Evolutionary conservation across 2,888 invertebrate species (phyloP), one percentile per base, ranked within the genome.

Genomic region (Odontocolon sp.): DNA sequence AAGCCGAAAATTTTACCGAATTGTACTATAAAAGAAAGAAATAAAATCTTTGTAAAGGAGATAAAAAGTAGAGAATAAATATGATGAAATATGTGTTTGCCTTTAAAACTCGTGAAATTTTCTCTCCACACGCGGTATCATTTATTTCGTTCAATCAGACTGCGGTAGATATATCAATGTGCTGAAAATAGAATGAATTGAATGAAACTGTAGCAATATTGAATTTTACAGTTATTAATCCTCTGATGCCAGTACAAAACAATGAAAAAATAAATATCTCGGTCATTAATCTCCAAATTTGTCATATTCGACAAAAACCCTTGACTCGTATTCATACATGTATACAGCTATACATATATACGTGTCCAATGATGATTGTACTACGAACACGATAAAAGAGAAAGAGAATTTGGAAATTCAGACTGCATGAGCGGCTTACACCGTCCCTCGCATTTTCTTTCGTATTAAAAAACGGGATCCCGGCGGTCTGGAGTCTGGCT

Each of bases 401-500:
- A 61, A 52, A 63, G 64, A 71, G 38, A 36, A 74, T 72, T 45
- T 74, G 78, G 69, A 57, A 75, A 80, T 80, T 78, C 75, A 75
- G 68, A 72, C 66, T 52, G 45, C 74, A 69, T 50, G 75, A 67
- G 72, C 52, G 72, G 69, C 73, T 81, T 81, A 85, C 82, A 85
- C 86, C 81, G 83, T 85, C 85, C n/a, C n/a, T n/a, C 85, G 85
- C 83, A 86, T 87, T 86, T 87, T 85, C 84, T 83, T 86, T 83
- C 81, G 86, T 85, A 88, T 89, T 89, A 89, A 89, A 89, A 89
- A 86, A 84, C 84, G 86, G 80, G 66, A 56, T 28, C 38, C 38
- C 59, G 59, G 61, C 67, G 42, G 59, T 52, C 57, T 69, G 72
- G 80, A 83, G 83, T 82, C 72, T 59, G 69, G n/a, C 87, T 88